A percentile compares a stretch with the other conserved stretches of the same genome.
Conservation (phyloP, 2,797 vertebrate species). For the Enteromius mattozi region DNA sequence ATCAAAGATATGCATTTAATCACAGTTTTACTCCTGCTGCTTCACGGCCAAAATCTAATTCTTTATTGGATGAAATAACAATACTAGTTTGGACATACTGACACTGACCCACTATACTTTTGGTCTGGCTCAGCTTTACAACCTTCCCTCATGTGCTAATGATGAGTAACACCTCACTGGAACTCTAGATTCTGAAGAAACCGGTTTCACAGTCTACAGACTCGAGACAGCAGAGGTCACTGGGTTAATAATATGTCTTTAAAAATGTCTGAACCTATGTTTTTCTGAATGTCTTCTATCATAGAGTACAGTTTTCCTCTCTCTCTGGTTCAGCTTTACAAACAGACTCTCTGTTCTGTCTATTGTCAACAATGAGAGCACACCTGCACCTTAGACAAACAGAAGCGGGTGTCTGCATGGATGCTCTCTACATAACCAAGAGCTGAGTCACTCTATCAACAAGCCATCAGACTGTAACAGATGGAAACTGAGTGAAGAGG, state of each 20-base stretch:
- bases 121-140: background rate
- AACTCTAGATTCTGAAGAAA: background rate
- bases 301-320: background rate
- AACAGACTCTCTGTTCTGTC: constrained; percentile 31
- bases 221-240: background rate
- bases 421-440: background rate
- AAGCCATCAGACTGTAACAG: constrained; percentile 1
- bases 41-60: background rate
- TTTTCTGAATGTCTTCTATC: background rate
- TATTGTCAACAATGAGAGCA: constrained; percentile 25
- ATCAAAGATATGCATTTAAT: background rate
- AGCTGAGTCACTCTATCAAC: constrained; percentile 33
- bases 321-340: background rate
- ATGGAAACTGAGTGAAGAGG: constrained; percentile 14
- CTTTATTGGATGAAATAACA: background rate
- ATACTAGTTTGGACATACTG: background rate
- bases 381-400: constrained; percentile 40
- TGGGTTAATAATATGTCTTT: background rate
- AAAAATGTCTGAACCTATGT: background rate
- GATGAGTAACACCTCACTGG: background rate
- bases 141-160: constrained; percentile 4
- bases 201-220: background rate
- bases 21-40: background rate
- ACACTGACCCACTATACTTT: background rate
- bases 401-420: constrained; percentile 4